Evolutionary conservation across 2,797 vertebrate species (phyloP).

Genomic region (Melopsittacus undulatus): DNA sequence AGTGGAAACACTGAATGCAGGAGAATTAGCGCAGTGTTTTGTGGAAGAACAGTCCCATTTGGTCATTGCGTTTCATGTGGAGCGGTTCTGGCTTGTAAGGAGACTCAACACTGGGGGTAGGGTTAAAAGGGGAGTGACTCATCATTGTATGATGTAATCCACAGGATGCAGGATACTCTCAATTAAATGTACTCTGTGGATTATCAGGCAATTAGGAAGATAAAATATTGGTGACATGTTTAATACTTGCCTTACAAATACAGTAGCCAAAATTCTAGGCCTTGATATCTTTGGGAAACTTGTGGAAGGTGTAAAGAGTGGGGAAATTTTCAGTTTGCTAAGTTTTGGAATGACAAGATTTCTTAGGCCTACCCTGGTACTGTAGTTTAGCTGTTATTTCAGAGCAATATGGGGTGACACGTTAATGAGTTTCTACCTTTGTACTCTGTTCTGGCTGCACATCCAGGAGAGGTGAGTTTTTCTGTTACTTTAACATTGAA

Average conservation of each 20-base stretch:
- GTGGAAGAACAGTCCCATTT: conserved; percentile 68
- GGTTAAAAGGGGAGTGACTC: conserved; percentile 71
- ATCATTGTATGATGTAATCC: conserved; percentile 74
- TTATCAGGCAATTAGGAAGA: background rate
- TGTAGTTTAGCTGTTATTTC: background rate
- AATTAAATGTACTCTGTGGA: background rate
- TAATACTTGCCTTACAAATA: background rate
- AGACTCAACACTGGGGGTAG: background rate
- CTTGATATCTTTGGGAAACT: background rate
- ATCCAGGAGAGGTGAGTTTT: background rate
- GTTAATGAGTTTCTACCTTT: background rate
- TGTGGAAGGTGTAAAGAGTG: fast-evolving
- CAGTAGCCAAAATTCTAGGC: background rate
- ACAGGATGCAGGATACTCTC: background rate
- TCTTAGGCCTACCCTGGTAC: background rate
- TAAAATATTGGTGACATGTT: background rate
- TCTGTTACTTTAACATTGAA: background rate
- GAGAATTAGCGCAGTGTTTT: conserved; percentile 70
- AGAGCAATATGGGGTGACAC: background rate
- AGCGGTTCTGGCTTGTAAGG: conserved; percentile 22
- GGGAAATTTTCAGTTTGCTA: background rate
- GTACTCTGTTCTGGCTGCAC: background rate
- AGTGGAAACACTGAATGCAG: conserved; percentile 74
- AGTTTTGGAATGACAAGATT: background rate
- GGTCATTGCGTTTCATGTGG: conserved; percentile 40